phyloP scores from a whole-genome alignment of 2,888 invertebrate species.

The Monochamus alternatus region DNA sequence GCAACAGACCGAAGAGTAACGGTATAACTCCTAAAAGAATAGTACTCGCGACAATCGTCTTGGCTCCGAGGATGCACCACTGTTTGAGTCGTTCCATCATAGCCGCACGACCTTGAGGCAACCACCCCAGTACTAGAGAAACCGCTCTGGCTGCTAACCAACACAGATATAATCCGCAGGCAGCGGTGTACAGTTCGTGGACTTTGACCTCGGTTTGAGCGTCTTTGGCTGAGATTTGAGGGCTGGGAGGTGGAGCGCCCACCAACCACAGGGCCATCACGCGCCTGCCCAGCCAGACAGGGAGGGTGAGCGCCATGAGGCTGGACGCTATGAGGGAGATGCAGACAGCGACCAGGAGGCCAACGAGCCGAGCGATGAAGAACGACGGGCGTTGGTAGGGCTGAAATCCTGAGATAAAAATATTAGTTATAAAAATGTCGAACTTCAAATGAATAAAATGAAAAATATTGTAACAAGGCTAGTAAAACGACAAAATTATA shows the following conservation, averaged over 20 bases:
- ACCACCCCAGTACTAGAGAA: slow-evolving; percentile 87
- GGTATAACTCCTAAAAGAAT: slow-evolving; percentile 93
- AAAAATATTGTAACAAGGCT: too few relatives aligned
- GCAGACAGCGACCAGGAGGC: slow-evolving; percentile 85
- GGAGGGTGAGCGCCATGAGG: slow-evolving; percentile 88
- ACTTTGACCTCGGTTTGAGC: slow-evolving; percentile 72
- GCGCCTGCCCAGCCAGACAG: slow-evolving; percentile 91
- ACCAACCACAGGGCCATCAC: slow-evolving; percentile 91
- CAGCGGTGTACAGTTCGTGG: slow-evolving; percentile 97
- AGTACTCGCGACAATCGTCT: slow-evolving; percentile 83
- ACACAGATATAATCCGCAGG: slow-evolving; percentile 94
- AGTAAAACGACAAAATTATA: too few relatives aligned
- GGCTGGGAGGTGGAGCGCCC: slow-evolving; percentile 70
- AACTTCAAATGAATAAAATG: too few relatives aligned
- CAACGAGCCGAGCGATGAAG: slow-evolving; percentile 81
- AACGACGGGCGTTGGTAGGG: slow-evolving; percentile 90
- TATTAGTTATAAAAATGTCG: too few relatives aligned
- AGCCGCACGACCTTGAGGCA: slow-evolving; percentile 90
- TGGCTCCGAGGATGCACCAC: slow-evolving; percentile 83
- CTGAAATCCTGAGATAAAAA: slow-evolving; percentile 80
- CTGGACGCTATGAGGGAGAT: slow-evolving; percentile 89
- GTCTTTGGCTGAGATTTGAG: slow-evolving; percentile 62
- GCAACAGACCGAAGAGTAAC: slow-evolving; percentile 90
- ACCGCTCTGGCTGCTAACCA: slow-evolving; percentile 92
- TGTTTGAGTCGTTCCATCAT: slow-evolving; percentile 81